Evolutionary conservation across 2,888 invertebrate species (phyloP), one percentile per base, ranked within the genome.

Genomic region (Amorpha juglandis): DNA sequence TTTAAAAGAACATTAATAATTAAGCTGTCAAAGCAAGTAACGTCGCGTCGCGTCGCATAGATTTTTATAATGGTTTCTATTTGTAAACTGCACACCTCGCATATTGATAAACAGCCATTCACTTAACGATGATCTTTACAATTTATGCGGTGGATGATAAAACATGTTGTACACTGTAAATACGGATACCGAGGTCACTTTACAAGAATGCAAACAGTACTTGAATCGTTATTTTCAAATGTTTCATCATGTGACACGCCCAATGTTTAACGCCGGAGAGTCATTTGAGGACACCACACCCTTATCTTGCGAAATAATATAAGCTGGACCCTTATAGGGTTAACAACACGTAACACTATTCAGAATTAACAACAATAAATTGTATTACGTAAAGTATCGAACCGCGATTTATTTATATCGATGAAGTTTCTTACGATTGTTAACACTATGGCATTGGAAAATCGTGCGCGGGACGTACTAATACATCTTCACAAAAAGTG

Each of bases 241-340:
- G 64, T 72, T 73, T 70, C 71, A 64, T 69, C 69, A 70, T 62
- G 42, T 45, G 42, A 35, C 66, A 33, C 64, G 58, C 53, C 65
- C 50, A 48, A 11, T 53, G 48, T 47, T 67, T 38, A 58, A 67
- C 50, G 47, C 38, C 58, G 47, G 33, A 21, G 38, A 8, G 35
- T 27, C 48, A 48, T 9, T 50, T 47, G 48, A 50, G 8, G 52
- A 51, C 52, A 63, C 12, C 38, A 27, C 52, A 66, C 62, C 69
- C 69, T 67, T 72, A 69, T 68, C 73, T 74, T 70, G 66, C 68
- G 75, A 70, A 77, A 79, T 79, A 77, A 79, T 78, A 75, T 76
- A 78, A 78, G 78, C 67, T 73, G 76, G 79, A 78, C 70, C 67
- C 69, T 73, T 73, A 69, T 69, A 67, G 73, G 69, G 69, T 74